These are phyloP conservation scores for Phrynocephalus guinanensis DNA, from an alignment of 2,797 vertebrate species.

Conservation along the genomic window DNA sequence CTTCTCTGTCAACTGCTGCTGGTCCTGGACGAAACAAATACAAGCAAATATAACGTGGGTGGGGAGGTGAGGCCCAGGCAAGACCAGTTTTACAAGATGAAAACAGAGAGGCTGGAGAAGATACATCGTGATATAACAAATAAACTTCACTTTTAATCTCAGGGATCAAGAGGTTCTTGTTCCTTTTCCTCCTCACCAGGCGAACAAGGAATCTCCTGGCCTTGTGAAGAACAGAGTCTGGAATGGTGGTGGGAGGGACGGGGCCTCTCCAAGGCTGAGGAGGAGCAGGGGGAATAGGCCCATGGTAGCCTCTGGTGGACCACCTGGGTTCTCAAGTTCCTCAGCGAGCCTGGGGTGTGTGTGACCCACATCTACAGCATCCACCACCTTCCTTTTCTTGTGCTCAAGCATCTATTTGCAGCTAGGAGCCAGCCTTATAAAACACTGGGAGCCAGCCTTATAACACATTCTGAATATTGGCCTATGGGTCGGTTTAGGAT, in stretches of 20 bases:
- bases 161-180: background rate
- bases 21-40: background rate
- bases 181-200: background rate
- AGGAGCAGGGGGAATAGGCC: background rate
- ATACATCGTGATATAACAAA: background rate
- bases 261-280: background rate
- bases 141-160: background rate
- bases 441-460: too few relatives aligned
- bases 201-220: background rate
- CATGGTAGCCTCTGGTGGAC: background rate
- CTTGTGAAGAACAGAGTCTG: background rate
- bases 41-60: background rate
- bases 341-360: too few relatives aligned
- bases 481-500: background rate
- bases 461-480: too few relatives aligned
- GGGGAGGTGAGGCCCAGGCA: background rate
- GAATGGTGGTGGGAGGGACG: background rate
- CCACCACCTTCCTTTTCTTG: background rate
- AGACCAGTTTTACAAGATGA: slow-evolving; percentile 35
- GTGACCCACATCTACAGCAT: background rate
- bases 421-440: background rate
- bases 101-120: slow-evolving; percentile 3
- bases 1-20: background rate
- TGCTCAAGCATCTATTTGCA: background rate
- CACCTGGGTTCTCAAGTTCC: background rate